phyloP scores from a whole-genome alignment of 2,113 vertebrate species.

The Odobenus rosmarus region DNA sequence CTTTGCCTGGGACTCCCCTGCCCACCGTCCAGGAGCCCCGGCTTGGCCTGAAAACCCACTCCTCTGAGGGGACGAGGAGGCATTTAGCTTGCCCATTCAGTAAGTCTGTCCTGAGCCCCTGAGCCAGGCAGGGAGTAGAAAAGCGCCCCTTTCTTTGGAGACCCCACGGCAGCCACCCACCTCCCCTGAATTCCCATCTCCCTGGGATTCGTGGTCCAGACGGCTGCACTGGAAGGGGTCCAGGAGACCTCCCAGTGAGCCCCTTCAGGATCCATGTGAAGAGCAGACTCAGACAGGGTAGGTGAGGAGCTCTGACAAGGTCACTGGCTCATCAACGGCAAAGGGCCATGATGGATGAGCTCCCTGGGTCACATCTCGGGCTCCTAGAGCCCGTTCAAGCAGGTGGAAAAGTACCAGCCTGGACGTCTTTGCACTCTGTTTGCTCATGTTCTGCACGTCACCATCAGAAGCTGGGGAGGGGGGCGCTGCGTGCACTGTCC shows the following conservation, averaged over 20 bases:
- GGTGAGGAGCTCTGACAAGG: background rate
- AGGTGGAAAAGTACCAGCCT: background rate
- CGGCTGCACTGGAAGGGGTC: rapidly evolving
- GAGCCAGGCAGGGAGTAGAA: background rate
- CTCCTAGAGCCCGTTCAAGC: background rate
- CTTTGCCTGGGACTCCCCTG: too few relatives aligned
- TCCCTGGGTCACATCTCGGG: background rate
- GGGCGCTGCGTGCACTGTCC: rapidly evolving
- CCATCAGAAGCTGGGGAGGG: background rate
- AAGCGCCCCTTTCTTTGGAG: background rate
- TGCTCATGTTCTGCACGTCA: background rate
- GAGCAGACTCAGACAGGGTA: background rate
- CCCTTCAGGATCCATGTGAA: rapidly evolving
- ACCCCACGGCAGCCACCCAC: background rate
- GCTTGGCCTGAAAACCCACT: background rate
- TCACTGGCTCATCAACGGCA: background rate
- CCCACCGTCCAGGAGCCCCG: background rate
- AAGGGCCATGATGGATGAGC: background rate
- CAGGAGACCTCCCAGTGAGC: rapidly evolving
- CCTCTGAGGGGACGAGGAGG: background rate
- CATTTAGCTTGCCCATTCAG: background rate
- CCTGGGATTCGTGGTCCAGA: background rate
- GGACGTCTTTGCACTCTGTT: rapidly evolving
- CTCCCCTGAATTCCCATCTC: background rate
- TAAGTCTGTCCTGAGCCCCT: background rate